Base-by-base conservation (phyloP, 2,797 vertebrate genomes). In the Neosilurus mollespiculum region DNA sequence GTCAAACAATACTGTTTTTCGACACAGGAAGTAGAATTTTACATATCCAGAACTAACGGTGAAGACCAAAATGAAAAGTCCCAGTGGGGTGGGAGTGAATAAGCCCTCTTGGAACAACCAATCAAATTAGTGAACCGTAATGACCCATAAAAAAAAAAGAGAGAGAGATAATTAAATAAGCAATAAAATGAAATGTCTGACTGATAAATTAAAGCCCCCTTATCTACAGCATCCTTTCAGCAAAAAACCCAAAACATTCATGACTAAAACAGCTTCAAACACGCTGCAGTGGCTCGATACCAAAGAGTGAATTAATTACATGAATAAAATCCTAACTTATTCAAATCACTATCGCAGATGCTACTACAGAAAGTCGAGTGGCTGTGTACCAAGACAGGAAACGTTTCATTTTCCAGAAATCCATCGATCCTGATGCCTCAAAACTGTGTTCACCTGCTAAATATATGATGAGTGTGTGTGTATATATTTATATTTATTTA, bases 391-490 rank as follows among this genome's bases (percentile, higher is more conserved):
- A 18, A 73, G 24, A 26, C n/a, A 18, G 51, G 15, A 18, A 73
- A 10, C 71, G 18, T 73, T 56, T 43, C 71, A 0, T 8, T 43
- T 43, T 43, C 43, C 43, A 43, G 43, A 43, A 43, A 43, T 43
- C 43, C 43, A 43, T 43, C 43, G 8, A 43, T 43, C 4, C 14
- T 2, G 14, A 49, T 18, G 58, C 58, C 22, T 51, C 9, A 26
- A 64, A 64, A 64, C 34, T 24, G 34, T 12, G 62, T 78, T 78
- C 62, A 78, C 22, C 12, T 12, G 37, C n/a, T 78, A 78, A 78
- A 64, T 64, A 51, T 24, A 64, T 78, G 59, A 62, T 43, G 20
- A 37, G 1, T 0, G 59, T 26, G 16, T 30, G 30, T 30, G 30
- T 30, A 30, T 30, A 30, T 30, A 30, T 30, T 30, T 30, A 30